Evolutionary conservation across 2,888 invertebrate genomes (phyloP).

Genomic region (Cylloceria caligata): DNA sequence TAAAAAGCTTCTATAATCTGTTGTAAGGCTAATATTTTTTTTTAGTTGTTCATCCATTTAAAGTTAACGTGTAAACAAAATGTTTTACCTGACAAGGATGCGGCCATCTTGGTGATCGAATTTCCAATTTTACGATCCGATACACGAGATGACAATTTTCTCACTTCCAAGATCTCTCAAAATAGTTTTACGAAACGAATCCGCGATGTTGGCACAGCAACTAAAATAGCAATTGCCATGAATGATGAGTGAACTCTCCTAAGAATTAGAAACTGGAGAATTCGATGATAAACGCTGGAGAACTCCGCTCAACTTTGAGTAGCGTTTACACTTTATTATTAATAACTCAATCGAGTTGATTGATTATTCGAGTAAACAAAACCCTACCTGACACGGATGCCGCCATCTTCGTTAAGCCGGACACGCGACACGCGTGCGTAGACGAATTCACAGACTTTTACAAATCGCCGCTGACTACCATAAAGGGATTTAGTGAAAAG

Average conservation of each 20-base stretch:
- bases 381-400: slow-evolving; percentile 75
- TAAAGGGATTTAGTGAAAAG: not conserved
- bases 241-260: not conserved
- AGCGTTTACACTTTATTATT: not conserved
- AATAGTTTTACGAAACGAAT: slow-evolving; percentile 15
- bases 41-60: slow-evolving; percentile 21
- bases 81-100: slow-evolving; percentile 75
- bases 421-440: slow-evolving; percentile 12
- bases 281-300: not conserved
- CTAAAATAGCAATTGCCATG: slow-evolving; percentile 22
- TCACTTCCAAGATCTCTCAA: not conserved
- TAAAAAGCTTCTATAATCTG: too few relatives aligned
- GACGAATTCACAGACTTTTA: slow-evolving; percentile 6
- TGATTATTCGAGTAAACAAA: slow-evolving; percentile 30
- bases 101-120: slow-evolving; percentile 74
- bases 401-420: slow-evolving; percentile 73
- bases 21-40: not conserved
- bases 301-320: not conserved
- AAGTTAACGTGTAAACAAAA: slow-evolving; percentile 25
- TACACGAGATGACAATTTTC: slow-evolving; percentile 6
- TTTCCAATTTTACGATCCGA: slow-evolving; percentile 9
- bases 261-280: not conserved
- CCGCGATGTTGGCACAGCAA: not conserved
- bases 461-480: not conserved
- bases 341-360: not conserved